phyloP scores from a whole-genome alignment of 1,140 invertebrate species.

The Trichonephila clavipes region DNA sequence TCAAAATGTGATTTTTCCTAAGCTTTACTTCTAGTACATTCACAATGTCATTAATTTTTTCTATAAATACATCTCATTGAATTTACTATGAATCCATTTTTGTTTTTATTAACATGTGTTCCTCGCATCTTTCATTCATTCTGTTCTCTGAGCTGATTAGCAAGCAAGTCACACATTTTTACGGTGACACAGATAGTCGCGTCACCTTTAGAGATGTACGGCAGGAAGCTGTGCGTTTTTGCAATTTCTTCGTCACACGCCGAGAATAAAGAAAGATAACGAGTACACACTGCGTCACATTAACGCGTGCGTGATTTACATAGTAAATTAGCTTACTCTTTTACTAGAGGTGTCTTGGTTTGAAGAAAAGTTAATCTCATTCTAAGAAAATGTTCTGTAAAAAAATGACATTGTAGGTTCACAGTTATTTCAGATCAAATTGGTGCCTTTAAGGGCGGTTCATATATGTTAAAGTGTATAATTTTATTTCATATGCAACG shows the following conservation, averaged over 20 bases:
- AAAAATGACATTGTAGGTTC: neutral
- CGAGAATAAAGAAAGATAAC: slow-evolving; percentile 17
- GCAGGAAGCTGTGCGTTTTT: neutral
- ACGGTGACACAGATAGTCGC: neutral
- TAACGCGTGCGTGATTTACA: neutral
- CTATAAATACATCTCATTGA: no score
- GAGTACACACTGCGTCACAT: neutral
- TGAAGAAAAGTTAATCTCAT: neutral
- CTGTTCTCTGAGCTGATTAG: neutral
- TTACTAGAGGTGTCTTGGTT: neutral
- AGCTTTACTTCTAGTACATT: no score
- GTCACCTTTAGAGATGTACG: neutral
- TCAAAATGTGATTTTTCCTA: no score
- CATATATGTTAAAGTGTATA: no score
- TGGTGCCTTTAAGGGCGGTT: no score
- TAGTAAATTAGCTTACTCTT: neutral
- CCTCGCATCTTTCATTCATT: neutral
- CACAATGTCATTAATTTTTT: no score
- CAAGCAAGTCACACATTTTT: neutral
- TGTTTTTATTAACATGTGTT: neutral
- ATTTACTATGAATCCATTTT: no score
- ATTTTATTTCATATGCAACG: no score
- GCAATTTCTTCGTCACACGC: neutral
- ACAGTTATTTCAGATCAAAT: neutral
- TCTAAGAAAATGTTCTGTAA: neutral